Conservation (phyloP, 2,113 vertebrate species). For the Daubentonia madagascariensis region DNA sequence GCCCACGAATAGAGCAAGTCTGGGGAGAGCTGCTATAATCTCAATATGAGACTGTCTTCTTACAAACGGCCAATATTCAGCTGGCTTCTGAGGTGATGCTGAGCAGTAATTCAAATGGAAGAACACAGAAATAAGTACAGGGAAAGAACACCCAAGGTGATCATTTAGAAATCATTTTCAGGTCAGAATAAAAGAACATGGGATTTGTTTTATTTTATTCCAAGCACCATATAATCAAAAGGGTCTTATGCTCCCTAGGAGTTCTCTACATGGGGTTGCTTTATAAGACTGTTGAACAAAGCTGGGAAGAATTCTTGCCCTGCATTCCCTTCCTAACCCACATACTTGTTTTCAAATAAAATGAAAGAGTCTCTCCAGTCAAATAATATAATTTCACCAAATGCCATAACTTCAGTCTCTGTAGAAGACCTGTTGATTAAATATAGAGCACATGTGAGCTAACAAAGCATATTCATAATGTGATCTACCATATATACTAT, state of each 20-base stretch:
- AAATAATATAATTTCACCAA: conserved; percentile 75
- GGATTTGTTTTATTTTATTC: conserved; percentile 76
- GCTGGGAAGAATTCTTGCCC: conserved; percentile 56
- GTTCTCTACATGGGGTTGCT: conserved; percentile 47
- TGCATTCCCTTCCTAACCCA: conserved; percentile 45
- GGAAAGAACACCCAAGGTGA: conserved; percentile 65
- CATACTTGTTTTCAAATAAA: conserved; percentile 68
- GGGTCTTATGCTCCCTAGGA: conserved; percentile 63
- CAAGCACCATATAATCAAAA: conserved; percentile 71
- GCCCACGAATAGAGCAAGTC: conserved; percentile 48
- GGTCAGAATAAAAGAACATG: conserved; percentile 76
- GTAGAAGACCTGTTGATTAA: conserved; percentile 58
- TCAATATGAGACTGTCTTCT: conserved; percentile 65
- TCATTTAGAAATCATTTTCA: conserved; percentile 76
- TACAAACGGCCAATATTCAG: conserved; percentile 58
- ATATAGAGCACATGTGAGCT: neutral
- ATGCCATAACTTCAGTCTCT: conserved; percentile 70
- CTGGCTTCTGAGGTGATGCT: conserved; percentile 63
- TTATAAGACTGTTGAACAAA: conserved; percentile 66
- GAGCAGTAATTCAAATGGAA: conserved; percentile 71
- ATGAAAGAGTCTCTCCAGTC: conserved; percentile 50
- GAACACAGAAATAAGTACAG: conserved; percentile 56
- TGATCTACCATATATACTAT: neutral
- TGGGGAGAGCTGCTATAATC: conserved; percentile 44
- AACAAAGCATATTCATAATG: neutral